phyloP scores from a whole-genome alignment of 1,140 invertebrate genomes.

The Nomia melanderi region DNA sequence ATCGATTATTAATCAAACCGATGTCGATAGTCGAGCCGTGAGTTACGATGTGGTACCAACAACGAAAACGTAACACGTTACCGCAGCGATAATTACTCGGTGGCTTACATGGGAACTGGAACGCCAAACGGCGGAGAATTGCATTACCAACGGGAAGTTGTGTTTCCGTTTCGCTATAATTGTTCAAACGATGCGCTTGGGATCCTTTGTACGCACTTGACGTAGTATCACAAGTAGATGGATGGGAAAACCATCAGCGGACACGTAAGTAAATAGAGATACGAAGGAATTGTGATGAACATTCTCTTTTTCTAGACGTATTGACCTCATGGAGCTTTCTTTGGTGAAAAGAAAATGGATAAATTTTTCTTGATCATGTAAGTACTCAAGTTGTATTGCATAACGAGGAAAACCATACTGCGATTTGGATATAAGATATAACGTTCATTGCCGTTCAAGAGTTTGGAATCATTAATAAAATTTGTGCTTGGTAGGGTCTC shows the following conservation, averaged over 20 bases:
- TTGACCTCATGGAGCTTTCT: background rate
- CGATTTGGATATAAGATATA: slow-evolving; percentile 1
- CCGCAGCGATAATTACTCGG: slow-evolving; percentile 41
- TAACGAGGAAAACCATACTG: background rate
- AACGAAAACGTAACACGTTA: slow-evolving; percentile 34
- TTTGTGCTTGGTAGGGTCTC: too few relatives aligned
- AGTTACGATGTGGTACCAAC: slow-evolving; percentile 16
- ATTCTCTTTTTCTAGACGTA: background rate
- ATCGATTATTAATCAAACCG: slow-evolving; percentile 43
- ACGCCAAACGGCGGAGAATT: slow-evolving; percentile 46
- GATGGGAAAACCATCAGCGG: slow-evolving; percentile 36
- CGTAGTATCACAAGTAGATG: background rate
- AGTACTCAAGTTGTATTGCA: background rate
- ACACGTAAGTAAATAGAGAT: slow-evolving; percentile 5
- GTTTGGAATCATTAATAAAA: too few relatives aligned
- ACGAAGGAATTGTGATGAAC: slow-evolving; percentile 10
- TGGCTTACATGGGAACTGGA: slow-evolving; percentile 49
- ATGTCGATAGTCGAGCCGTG: slow-evolving; percentile 16
- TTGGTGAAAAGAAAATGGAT: background rate
- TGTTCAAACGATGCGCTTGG: slow-evolving; percentile 52
- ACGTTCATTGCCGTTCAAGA: too few relatives aligned
- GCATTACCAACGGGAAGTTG: slow-evolving; percentile 47
- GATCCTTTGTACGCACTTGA: slow-evolving; percentile 33
- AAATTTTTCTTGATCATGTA: background rate
- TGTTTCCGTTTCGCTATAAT: slow-evolving; percentile 56